Evolutionary conservation across 2,797 vertebrate genomes (phyloP).

Genomic region (Peromyscus attwateri): DNA sequence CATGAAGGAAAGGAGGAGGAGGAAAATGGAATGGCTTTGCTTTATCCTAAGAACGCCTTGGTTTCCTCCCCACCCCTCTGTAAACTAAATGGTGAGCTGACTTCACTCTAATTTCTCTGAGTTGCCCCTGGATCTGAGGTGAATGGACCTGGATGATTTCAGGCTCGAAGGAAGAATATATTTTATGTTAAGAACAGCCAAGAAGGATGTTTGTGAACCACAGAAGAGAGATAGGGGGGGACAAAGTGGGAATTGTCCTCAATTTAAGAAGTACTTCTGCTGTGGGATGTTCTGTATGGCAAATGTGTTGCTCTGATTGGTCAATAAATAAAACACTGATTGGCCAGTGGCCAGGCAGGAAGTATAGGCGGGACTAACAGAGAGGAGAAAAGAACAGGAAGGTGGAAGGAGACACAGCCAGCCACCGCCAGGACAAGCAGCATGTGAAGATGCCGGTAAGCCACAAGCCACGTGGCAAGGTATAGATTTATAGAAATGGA

Average conservation of each 20-base stretch:
- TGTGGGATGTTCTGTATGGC: too few relatives aligned
- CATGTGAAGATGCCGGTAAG: too few relatives aligned
- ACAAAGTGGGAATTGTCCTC: constrained; percentile 1
- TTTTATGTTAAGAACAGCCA: not conserved
- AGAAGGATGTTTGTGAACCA: not conserved
- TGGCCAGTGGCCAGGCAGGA: too few relatives aligned
- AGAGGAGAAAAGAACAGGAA: too few relatives aligned
- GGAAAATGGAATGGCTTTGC: not conserved
- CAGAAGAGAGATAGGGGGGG: not conserved
- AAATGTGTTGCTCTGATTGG: too few relatives aligned
- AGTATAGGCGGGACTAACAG: too few relatives aligned
- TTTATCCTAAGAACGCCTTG: not conserved
- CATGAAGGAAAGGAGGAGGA: not conserved
- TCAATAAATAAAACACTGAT: too few relatives aligned
- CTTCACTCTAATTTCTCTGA: not conserved
- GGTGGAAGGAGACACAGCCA: too few relatives aligned
- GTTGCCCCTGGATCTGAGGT: not conserved
- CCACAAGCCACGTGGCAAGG: too few relatives aligned
- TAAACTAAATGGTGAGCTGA: not conserved
- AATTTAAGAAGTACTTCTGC: constrained; percentile 23
- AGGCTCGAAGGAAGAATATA: not conserved
- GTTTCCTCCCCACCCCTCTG: not conserved
- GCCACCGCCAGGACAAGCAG: too few relatives aligned
- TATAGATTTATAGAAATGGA: too few relatives aligned
- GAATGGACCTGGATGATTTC: not conserved